Base-by-base conservation (phyloP, 2,888 invertebrate genomes). In the Phengaris alcon region DNA sequence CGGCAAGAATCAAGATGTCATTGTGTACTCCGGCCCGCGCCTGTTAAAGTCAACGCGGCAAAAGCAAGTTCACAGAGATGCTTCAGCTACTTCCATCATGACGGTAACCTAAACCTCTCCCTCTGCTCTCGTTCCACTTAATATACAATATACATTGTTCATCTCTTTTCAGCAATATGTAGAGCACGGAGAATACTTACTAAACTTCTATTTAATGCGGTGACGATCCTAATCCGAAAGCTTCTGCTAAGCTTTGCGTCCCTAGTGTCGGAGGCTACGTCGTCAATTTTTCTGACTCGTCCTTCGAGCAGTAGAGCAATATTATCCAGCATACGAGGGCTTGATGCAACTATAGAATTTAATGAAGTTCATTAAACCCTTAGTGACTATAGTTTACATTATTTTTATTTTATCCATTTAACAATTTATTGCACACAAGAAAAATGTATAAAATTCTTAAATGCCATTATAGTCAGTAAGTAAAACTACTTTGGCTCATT, bases 231-330 rank as follows among this genome's bases (percentile, higher is more conserved):
- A 15, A 76, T 48, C 44, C 35, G 22, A 52, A 68, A 77, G 68
- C 86, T 88, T 81, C 82, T 77, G 22, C 6, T 13, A 15, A 46
- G 73, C 84, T 77, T 85, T 91, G 86, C 76, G 74, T 70, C 81
- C 90, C 88, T 88, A 80, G 89, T 91, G 83, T 77, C 83, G 85
- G 79, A 85, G 84, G 89, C 90, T 90, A 90, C 90, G 90, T 91
- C 90, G 91, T 84, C 85, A 84, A 84, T 82, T 79, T 81, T 77
- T 69, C 79, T 81, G 15, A 70, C 52, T 64, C 59, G 59, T 59
- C 59, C 13, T 35, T 44, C 64, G 35, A 64, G 64, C 22, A 22
- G 22, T 22, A 22, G 22, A 22, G 22, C 55, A 48, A 48, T 48
- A 55, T 15, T 57, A 57, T 59, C 22, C 57, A 15, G 15, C 15